These are phyloP conservation scores for Melanerpes aurifrons DNA, from an alignment of 2,113 vertebrate species.

Conservation along the genomic window DNA sequence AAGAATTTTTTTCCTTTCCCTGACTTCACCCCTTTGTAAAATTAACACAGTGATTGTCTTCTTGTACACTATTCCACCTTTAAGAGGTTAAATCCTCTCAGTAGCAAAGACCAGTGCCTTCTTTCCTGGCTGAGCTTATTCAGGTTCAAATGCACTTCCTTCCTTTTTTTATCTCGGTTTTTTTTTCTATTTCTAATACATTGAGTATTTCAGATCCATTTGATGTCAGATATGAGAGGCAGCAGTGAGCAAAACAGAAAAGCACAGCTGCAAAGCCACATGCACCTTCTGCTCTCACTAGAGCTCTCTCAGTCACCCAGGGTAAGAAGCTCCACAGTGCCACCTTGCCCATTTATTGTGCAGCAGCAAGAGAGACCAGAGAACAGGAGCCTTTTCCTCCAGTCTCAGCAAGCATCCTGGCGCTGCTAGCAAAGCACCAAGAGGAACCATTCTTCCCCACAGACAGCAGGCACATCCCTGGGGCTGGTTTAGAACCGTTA, in stretches of 20 bases:
- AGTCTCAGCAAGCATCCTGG: not conserved
- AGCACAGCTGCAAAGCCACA: not conserved
- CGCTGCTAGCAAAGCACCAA: too few species aligned
- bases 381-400: not conserved
- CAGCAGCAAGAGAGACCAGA: not conserved
- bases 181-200: not conserved
- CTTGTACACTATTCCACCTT: not conserved
- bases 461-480: not conserved
- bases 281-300: fast-evolving
- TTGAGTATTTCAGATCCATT: not conserved
- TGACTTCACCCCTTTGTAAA: not conserved
- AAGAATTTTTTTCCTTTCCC: not conserved
- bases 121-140: not conserved
- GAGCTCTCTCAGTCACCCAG: fast-evolving
- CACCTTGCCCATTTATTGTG: not conserved
- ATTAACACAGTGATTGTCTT: too few species aligned
- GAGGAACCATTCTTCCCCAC: not conserved
- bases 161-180: too few species aligned
- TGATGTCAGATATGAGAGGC: not conserved
- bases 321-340: not conserved
- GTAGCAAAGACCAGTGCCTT: not conserved
- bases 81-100: not conserved
- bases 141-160: not conserved
- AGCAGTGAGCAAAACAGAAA: not conserved
- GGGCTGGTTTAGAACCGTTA: not conserved